These are phyloP conservation scores for Drosophila subpulchrella DNA, from an alignment of 1,140 invertebrate genomes.

Conservation along the genomic window DNA sequence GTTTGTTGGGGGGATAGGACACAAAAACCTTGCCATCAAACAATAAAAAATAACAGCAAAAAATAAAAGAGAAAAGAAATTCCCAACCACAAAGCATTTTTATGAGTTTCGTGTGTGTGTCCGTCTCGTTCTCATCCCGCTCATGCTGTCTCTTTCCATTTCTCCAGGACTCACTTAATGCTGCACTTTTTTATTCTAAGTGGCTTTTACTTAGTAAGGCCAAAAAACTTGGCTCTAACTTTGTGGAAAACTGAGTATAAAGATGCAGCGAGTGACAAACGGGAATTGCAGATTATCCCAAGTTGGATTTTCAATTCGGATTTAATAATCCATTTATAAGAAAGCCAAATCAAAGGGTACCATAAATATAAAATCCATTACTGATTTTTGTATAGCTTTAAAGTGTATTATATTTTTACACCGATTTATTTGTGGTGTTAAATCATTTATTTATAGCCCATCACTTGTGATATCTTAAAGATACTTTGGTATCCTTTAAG, in stretches of 20 bases:
- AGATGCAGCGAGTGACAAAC: not conserved
- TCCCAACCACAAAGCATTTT: constrained; percentile 76
- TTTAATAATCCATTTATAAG: not conserved
- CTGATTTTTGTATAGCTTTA: too few relatives aligned
- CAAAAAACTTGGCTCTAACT: constrained; percentile 46
- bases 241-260: not conserved
- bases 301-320: not conserved
- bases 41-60: constrained; percentile 48
- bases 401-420: too few relatives aligned
- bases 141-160: constrained; percentile 2
- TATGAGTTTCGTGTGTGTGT: constrained; percentile 61
- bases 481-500: not conserved
- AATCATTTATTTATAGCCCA: not conserved
- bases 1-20: constrained; percentile 13
- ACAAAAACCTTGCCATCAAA: constrained; percentile 51
- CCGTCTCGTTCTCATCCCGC: constrained; percentile 14
- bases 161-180: constrained; percentile 9
- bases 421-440: too few relatives aligned
- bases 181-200: constrained; percentile 51
- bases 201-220: constrained; percentile 62
- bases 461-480: not conserved
- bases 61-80: constrained; percentile 31
- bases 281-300: constrained; percentile 1
- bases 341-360: too few relatives aligned
- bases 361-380: too few relatives aligned